A percentile compares a stretch with the other conserved stretches of the same genome.
These are phyloP conservation scores for Stegostoma tigrinum DNA, from an alignment of 2,113 vertebrate genomes.

Conservation along the genomic window DNA sequence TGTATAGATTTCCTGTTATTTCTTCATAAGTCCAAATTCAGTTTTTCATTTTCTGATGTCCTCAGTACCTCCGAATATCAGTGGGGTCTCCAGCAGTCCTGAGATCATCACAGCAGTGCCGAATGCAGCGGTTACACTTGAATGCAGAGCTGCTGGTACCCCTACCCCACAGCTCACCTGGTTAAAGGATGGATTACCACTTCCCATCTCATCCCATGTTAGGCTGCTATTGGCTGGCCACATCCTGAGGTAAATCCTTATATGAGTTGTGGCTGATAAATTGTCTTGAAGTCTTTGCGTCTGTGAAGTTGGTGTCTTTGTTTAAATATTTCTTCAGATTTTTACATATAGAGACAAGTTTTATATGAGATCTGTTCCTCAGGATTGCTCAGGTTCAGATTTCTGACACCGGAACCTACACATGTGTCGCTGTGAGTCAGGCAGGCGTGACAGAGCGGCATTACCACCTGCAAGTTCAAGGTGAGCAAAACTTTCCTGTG, in stretches of 20 bases:
- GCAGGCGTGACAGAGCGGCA: slow-evolving; percentile 69
- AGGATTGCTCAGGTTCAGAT: slow-evolving; percentile 76
- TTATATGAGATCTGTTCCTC: too few species aligned
- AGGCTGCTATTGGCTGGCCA: slow-evolving; percentile 62
- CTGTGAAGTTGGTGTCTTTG: neutral
- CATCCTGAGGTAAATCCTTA: slow-evolving; percentile 63
- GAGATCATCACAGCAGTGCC: slow-evolving; percentile 50
- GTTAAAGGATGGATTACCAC: slow-evolving; percentile 72
- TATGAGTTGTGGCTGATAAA: neutral
- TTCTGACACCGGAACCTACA: slow-evolving; percentile 72
- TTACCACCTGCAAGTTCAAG: slow-evolving; percentile 74
- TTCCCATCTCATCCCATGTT: slow-evolving; percentile 63
- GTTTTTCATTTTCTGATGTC: neutral
- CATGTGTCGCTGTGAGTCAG: slow-evolving; percentile 68
- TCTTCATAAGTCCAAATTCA: neutral
- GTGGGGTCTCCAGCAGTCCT: slow-evolving; percentile 41
- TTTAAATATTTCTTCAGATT: neutral
- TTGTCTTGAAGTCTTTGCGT: neutral
- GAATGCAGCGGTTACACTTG: slow-evolving; percentile 60
- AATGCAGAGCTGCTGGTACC: slow-evolving; percentile 63
- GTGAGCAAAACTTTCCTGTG: slow-evolving; percentile 49
- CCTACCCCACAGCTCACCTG: slow-evolving; percentile 72
- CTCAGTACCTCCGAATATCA: slow-evolving; percentile 71
- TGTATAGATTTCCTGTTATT: neutral
- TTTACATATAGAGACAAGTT: neutral